These are phyloP conservation scores for Callithrix jacchus DNA, from an alignment of 2,113 vertebrate genomes.

Conservation along the genomic window DNA sequence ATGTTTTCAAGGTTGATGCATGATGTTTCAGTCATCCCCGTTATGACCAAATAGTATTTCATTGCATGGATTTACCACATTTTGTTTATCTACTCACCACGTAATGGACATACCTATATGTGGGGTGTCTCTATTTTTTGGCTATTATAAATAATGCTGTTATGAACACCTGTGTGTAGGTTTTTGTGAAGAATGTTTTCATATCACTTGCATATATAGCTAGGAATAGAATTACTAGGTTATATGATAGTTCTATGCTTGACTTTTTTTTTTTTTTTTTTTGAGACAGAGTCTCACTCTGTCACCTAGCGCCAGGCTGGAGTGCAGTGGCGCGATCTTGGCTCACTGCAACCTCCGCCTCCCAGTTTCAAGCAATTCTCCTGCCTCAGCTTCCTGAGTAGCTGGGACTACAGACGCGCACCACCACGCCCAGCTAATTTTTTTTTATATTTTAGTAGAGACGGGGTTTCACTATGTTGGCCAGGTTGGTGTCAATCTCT, in stretches of 20 bases:
- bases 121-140: not conserved
- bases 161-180: not conserved
- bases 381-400: too few relatives aligned
- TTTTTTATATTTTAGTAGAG: too few relatives aligned
- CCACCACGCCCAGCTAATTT: too few relatives aligned
- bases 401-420: too few relatives aligned
- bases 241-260: not conserved
- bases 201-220: not conserved
- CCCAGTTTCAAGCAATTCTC: too few relatives aligned
- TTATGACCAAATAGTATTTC: not conserved
- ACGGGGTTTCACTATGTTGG: too few relatives aligned
- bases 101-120: not conserved
- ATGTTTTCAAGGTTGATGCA: not conserved
- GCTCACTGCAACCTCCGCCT: too few relatives aligned
- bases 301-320: too few relatives aligned
- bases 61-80: not conserved
- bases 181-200: not conserved
- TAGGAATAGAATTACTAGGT: not conserved
- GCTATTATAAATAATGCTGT: not conserved
- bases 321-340: too few relatives aligned
- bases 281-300: too few relatives aligned
- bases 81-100: not conserved
- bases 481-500: too few relatives aligned
- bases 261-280: too few relatives aligned
- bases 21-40: not conserved